Evolutionary conservation across 2,113 vertebrate species (phyloP), one percentile per base, ranked within the genome.

Genomic region (Seriola dumerili): DNA sequence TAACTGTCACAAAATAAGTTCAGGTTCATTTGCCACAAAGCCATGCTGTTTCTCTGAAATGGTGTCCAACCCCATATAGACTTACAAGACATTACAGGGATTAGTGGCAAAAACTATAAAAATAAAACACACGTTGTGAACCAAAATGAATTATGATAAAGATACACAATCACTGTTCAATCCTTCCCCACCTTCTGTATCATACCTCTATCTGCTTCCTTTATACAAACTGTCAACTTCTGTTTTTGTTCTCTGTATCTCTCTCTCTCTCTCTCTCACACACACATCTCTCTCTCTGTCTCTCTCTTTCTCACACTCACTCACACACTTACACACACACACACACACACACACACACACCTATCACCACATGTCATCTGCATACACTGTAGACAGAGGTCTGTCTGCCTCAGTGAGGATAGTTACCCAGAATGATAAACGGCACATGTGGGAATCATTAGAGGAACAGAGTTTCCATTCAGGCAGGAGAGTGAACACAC

Each of bases 361-460:
- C 1, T n/a, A 19, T 55, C 8, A 7, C 10, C 62, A 42, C 36
- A 40, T 40, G 62, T 40, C 61, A 5, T 40, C 62, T 64, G 36
- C 19, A 64, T 9, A n/a, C 19, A 21, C 61, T 50, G 44, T 3
- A 52, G 14, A 52, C 34, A 10, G n/a, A 72, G 68, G 50, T 25
- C 69, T 58, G 78, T 29, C 36, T 57, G 36, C 65, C 25, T 80
- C 61, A 14, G 19, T 36, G 50, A 55, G 69, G 69, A 80, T 44
- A 50, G 50, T 65, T 7, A 58, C 12, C 8, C 72, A 44, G 72
- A 61, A 34, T 54, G 46, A 81, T 62, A 69, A 82, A 63, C 13
- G n/a, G 58, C 58, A 83, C 58, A 70, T 76, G 72, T 71, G 80
- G 58, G 48, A 76, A 6, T 76, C 29, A 76, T 81, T 25, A 81